Percentiles rank a stretch among this genome's conserved stretches.
phyloP scores from a whole-genome alignment of 1,140 invertebrate species.

The Hyposmocoma kahamanoa region DNA sequence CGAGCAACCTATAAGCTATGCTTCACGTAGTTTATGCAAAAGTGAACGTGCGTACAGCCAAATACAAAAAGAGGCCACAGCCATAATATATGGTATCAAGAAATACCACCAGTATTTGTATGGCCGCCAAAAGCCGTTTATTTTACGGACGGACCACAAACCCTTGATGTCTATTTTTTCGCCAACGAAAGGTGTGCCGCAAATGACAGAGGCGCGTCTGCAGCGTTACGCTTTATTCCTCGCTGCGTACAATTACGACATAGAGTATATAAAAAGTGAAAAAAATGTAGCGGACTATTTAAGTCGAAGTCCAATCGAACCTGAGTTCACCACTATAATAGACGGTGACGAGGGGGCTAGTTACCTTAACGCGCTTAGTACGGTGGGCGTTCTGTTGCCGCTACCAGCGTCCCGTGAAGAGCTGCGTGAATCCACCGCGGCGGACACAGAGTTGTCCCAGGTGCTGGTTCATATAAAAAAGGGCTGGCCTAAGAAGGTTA shows the following conservation, averaged over 20 bases:
- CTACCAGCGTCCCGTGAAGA: neutral
- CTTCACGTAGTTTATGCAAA: neutral
- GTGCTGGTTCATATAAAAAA: neutral
- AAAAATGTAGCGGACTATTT: neutral
- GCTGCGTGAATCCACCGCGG: neutral
- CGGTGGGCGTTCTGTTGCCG: too few species aligned
- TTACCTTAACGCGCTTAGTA: neutral
- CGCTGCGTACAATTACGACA: neutral
- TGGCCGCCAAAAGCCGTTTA: too few species aligned
- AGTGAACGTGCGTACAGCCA: neutral
- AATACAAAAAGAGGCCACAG: constrained; percentile 5
- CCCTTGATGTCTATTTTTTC: too few species aligned
- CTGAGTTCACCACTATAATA: too few species aligned
- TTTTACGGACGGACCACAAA: too few species aligned
- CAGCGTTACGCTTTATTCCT: neutral
- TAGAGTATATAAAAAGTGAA: neutral
- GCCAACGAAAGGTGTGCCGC: too few species aligned
- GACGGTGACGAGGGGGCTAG: neutral
- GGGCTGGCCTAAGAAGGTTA: neutral
- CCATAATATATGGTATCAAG: neutral
- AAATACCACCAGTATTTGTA: too few species aligned
- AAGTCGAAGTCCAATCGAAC: neutral
- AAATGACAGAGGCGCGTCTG: too few species aligned
- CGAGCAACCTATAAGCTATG: neutral
- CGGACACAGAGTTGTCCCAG: neutral